Conservation (phyloP, 2,888 invertebrate genomes). For the Pherbina coryleti region DNA sequence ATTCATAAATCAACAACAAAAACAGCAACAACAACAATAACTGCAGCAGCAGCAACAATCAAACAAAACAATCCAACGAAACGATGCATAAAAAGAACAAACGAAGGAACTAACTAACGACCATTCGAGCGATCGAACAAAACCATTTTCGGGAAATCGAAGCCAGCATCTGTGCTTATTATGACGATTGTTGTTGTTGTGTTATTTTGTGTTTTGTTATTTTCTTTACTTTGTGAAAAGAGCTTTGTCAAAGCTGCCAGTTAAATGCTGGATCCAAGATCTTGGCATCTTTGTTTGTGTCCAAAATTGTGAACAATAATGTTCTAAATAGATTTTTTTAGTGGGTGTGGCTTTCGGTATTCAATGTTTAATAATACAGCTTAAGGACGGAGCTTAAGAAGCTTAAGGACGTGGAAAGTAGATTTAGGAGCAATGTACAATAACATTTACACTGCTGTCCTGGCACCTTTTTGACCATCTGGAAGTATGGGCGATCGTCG, state of each 20-base stretch:
- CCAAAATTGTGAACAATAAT: too few relatives aligned
- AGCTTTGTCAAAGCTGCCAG: conserved; percentile 16
- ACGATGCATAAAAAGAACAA: background rate
- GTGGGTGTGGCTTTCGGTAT: too few relatives aligned
- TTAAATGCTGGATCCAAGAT: too few relatives aligned
- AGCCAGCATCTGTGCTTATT: conserved; percentile 29
- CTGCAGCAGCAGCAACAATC: background rate
- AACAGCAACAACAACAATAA: background rate
- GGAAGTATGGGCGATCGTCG: too few relatives aligned
- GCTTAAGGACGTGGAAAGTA: too few relatives aligned
- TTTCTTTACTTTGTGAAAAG: background rate
- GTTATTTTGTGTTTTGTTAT: background rate
- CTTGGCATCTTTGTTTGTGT: too few relatives aligned
- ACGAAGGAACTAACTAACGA: conserved; percentile 5
- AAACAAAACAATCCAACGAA: conserved; percentile 1
- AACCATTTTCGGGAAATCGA: conserved; percentile 29
- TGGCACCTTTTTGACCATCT: too few relatives aligned
- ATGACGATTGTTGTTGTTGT: background rate
- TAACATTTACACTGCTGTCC: too few relatives aligned
- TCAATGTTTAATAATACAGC: too few relatives aligned
- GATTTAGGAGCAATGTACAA: too few relatives aligned
- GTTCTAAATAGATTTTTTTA: too few relatives aligned
- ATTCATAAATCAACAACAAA: conserved; percentile 26
- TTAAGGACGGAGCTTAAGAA: too few relatives aligned
- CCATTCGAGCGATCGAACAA: background rate